phyloP scores from a whole-genome alignment of 2,113 vertebrate genomes.

The Ailurus styani region DNA sequence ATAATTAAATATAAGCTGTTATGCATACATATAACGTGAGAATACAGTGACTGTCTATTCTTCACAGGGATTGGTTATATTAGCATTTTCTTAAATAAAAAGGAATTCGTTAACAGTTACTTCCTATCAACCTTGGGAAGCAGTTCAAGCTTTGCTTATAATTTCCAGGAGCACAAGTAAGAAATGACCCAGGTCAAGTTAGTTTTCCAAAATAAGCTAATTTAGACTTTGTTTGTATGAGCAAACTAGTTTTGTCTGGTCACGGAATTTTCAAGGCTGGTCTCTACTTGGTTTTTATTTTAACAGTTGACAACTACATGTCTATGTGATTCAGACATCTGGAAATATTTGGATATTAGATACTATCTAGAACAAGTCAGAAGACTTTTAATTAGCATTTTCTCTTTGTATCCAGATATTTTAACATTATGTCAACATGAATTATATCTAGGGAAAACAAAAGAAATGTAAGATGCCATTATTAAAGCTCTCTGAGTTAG shows the following conservation, averaged over 20 bases:
- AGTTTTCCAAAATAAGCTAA: neutral
- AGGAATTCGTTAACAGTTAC: neutral
- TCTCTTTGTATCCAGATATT: neutral
- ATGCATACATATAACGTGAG: neutral
- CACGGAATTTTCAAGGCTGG: neutral
- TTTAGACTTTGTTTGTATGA: neutral
- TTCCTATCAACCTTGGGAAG: neutral
- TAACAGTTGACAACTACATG: neutral
- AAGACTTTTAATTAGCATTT: neutral
- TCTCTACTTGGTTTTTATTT: neutral
- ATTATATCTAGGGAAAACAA: neutral
- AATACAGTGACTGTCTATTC: neutral
- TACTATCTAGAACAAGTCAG: neutral
- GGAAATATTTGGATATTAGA: neutral
- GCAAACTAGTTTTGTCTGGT: neutral
- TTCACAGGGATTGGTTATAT: neutral
- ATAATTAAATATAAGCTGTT: neutral
- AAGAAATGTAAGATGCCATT: neutral
- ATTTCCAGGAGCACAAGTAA: neutral
- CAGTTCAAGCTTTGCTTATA: neutral
- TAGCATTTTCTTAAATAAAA: neutral
- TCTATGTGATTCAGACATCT: neutral
- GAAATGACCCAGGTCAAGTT: neutral
- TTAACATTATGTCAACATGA: neutral
- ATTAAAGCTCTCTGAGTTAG: neutral